A percentile compares a stretch with the other conserved stretches of the same genome.
Conservation (phyloP, 2,113 vertebrate species). For the Pseudorhombus dupliciocellatus region DNA sequence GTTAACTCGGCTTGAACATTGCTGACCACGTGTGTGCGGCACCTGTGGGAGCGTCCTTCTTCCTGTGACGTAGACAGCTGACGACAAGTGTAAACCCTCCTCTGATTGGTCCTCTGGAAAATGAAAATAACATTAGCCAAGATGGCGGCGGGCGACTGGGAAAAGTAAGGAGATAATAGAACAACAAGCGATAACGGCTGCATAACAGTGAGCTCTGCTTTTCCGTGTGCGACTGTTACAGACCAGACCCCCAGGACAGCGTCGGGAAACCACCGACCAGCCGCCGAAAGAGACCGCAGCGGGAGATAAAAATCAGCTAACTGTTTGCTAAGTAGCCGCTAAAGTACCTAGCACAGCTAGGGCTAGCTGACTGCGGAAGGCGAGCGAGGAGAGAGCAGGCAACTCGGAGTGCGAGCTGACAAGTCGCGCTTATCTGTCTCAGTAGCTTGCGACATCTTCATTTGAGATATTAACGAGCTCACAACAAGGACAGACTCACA, state of each 20-base stretch:
- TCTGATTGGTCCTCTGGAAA: conserved; percentile 61
- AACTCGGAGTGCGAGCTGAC: conserved; percentile 43
- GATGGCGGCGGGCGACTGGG: conserved; percentile 76
- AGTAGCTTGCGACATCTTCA: neutral
- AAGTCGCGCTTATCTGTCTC: conserved; percentile 2
- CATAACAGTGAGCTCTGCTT: conserved; percentile 12
- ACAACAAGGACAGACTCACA: neutral
- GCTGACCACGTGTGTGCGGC: neutral
- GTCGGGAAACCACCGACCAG: neutral
- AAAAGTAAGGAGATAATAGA: conserved; percentile 73
- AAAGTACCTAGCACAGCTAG: conserved; percentile 58
- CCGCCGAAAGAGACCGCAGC: neutral
- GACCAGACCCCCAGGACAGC: neutral
- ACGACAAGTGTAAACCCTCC: conserved; percentile 15
- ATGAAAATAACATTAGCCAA: conserved; percentile 77
- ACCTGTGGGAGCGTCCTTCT: neutral
- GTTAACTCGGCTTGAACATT: no score
- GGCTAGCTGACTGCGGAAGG: conserved; percentile 69
- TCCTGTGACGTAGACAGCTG: conserved; percentile 42
- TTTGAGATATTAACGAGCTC: neutral
- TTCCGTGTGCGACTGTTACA: neutral
- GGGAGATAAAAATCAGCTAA: conserved; percentile 28
- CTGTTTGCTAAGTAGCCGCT: conserved; percentile 65
- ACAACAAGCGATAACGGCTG: conserved; percentile 56
- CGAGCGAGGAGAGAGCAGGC: conserved; percentile 33